phyloP scores from a whole-genome alignment of 2,113 vertebrate species.

The Misgurnus anguillicaudatus region DNA sequence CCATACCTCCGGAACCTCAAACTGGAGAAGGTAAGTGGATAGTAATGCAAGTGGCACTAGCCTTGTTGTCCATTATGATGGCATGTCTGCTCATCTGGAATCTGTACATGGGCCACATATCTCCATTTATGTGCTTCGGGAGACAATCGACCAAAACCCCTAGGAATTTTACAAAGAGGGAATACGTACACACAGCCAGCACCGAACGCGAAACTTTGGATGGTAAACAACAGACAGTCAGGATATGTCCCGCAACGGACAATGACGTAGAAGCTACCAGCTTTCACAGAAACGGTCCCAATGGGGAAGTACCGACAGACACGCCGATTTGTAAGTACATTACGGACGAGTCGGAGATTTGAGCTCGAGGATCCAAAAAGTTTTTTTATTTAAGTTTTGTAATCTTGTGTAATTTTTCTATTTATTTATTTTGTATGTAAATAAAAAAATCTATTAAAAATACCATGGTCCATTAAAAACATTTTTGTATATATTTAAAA shows the following conservation, averaged over 20 bases:
- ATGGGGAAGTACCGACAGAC: slow-evolving; percentile 35
- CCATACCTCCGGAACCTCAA: background rate
- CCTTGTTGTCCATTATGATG: slow-evolving; percentile 62
- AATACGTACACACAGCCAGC: background rate
- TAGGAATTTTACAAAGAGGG: background rate
- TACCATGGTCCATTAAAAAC: background rate
- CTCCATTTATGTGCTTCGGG: slow-evolving; percentile 22
- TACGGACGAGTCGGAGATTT: slow-evolving; percentile 76
- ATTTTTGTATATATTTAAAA: too few relatives aligned
- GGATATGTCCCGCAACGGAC: slow-evolving; percentile 45
- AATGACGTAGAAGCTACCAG: slow-evolving; percentile 53
- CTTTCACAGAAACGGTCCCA: slow-evolving; percentile 60
- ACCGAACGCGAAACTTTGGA: background rate
- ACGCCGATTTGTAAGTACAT: slow-evolving; percentile 46
- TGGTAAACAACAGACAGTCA: background rate
- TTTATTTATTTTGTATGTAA: slow-evolving; percentile 28
- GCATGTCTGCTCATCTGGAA: slow-evolving; percentile 65
- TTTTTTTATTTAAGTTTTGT: background rate
- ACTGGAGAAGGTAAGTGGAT: slow-evolving; percentile 39
- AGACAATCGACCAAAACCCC: slow-evolving; percentile 14
- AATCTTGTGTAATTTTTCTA: slow-evolving; percentile 1
- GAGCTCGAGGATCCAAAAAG: slow-evolving; percentile 22
- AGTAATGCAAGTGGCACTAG: slow-evolving; percentile 59
- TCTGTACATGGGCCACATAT: slow-evolving; percentile 53
- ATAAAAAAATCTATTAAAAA: background rate